Evolutionary conservation across 2,113 vertebrate genomes (phyloP).

Genomic region (Sylvicapra grimmia): DNA sequence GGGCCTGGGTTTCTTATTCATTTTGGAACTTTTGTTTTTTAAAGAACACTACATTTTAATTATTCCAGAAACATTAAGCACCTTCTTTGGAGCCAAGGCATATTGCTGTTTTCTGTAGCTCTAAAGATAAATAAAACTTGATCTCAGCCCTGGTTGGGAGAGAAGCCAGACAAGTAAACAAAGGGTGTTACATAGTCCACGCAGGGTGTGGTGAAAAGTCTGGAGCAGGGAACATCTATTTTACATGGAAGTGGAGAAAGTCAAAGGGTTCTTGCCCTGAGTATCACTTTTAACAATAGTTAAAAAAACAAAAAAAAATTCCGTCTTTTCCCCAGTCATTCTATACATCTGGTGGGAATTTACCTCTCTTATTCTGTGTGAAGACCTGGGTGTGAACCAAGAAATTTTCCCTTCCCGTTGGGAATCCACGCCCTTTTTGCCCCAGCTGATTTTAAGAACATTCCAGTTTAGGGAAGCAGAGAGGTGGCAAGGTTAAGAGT

Average conservation of each 20-base stretch:
- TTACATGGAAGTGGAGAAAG: neutral
- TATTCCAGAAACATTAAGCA: slow-evolving; percentile 6
- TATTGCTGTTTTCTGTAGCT: neutral
- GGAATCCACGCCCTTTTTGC: neutral
- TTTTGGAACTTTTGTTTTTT: neutral
- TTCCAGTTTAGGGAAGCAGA: slow-evolving; percentile 12
- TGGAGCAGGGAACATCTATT: neutral
- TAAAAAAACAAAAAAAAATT: neutral
- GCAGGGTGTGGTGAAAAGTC: neutral
- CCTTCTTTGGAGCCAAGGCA: neutral
- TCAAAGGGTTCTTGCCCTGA: neutral
- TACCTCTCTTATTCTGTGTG: neutral
- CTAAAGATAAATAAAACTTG: slow-evolving; percentile 8
- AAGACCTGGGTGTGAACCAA: neutral
- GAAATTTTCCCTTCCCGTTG: neutral
- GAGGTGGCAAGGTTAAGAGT: neutral
- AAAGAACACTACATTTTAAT: slow-evolving; percentile 16
- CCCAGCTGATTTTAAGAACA: neutral
- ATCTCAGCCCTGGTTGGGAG: neutral
- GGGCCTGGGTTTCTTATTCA: neutral
- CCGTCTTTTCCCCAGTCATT: neutral
- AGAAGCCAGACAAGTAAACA: neutral
- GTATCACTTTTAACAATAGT: neutral
- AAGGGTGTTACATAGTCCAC: neutral
- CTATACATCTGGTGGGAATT: neutral